Base-by-base conservation (phyloP, 2,797 vertebrate species). In the Cryptoprocta ferox region DNA sequence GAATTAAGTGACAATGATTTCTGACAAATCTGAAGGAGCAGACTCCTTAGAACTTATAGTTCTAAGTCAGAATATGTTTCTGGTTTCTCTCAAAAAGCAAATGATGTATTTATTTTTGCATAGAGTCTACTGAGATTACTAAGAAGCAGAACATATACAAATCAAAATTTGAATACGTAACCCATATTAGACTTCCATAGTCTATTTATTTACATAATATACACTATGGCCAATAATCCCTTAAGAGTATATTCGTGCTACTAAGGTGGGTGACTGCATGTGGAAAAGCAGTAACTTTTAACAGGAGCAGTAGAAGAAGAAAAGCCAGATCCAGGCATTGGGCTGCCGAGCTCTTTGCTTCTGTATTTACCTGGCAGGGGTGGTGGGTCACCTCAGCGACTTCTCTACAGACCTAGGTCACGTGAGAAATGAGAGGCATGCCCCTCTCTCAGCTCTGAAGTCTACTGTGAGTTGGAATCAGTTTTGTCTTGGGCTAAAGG, bases 81-180 rank as follows among this genome's bases (percentile, higher is more conserved):
- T 59, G 28, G 45, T 75, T 90, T 91, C 32, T 93, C 16, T 94
- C 39, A 32, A 78, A 94, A 94, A 92, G 12, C 19, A 63, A 79
- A 24, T 80, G 50, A 42, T 30, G 2, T 35, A 50, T 61, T 83
- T 92, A 70, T 75, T 86, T 61, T 65, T 81, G 39, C 24, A 75
- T 14, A 83, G 13, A 30, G 8, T 68, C 35, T 68, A 48, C 50
- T 78, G 68, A 92, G 65, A 91, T 50, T 59, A 30, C 53, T 80
- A 82, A 93, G 85, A 83, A 89, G 26, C 61, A 78, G 30, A n/a
- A 50, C 50, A 93, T 2, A 53, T 18, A 39, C 5, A 83, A 84
- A 14, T 35, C 5, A 63, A 93, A 80, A 66, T 32, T 28, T 71
- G 50, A 50, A 70, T 30, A 78, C 3, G 35, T 71, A 59, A 85